Evolutionary conservation across 2,113 vertebrate genomes (phyloP).

Genomic region (Todiramphus chloris): DNA sequence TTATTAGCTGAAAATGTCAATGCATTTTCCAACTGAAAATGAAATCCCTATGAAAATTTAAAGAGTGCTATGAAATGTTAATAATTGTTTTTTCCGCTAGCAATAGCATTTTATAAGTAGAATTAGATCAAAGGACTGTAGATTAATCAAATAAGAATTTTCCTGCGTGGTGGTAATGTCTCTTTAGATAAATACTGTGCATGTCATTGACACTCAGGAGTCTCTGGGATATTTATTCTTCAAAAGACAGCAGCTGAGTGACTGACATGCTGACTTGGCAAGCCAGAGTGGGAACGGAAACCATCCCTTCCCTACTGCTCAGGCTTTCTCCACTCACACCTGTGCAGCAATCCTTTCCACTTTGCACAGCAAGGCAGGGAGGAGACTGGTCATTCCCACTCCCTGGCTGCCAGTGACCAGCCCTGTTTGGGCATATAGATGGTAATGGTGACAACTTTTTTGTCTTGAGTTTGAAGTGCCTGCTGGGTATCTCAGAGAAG

Average conservation of each 20-base stretch:
- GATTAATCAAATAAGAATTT: background rate
- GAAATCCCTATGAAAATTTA: conserved; percentile 8
- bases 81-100: conserved; percentile 4
- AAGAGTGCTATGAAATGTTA: conserved; percentile 22
- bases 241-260: background rate
- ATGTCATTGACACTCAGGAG: background rate
- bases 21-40: background rate
- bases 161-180: background rate
- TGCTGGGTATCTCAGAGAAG: background rate
- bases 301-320: background rate
- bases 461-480: background rate
- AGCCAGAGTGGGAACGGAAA: background rate
- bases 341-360: background rate
- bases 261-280: background rate
- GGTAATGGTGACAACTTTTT: background rate
- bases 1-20: background rate
- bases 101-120: background rate
- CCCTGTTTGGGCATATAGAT: background rate
- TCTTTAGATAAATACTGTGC: background rate
- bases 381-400: background rate
- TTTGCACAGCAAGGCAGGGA: background rate
- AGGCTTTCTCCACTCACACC: background rate
- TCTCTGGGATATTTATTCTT: background rate
- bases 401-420: background rate
- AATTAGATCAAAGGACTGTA: conserved; percentile 20